phyloP scores from a whole-genome alignment of 1,140 invertebrate genomes.

The Zaprionus ornatus region DNA sequence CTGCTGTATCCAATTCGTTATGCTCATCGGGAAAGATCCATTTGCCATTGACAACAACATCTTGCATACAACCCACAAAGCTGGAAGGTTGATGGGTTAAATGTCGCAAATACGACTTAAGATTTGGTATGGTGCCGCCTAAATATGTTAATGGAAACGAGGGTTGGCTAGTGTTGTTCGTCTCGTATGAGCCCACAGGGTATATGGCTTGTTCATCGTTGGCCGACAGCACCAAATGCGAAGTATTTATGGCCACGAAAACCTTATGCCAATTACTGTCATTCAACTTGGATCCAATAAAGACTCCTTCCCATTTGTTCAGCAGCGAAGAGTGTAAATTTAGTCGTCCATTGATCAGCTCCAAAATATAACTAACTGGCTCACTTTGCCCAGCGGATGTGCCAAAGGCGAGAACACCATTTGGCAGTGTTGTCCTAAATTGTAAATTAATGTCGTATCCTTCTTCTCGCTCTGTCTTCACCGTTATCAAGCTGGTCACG shows the following conservation, averaged over 20 bases:
- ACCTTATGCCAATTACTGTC: conserved; percentile 94
- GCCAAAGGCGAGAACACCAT: conserved; percentile 92
- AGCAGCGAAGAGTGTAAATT: conserved; percentile 93
- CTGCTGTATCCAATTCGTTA: conserved; percentile 16
- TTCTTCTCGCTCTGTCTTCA: conserved; percentile 91
- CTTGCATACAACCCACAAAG: conserved; percentile 96
- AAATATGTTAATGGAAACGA: conserved; percentile 92
- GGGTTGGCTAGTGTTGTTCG: conserved; percentile 88
- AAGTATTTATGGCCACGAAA: conserved; percentile 93
- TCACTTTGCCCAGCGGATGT: conserved; percentile 86
- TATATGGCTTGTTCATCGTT: conserved; percentile 95
- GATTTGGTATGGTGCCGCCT: conserved; percentile 88
- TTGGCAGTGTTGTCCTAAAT: conserved; percentile 95
- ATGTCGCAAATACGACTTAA: conserved; percentile 86
- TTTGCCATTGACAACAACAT: conserved; percentile 93
- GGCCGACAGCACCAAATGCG: conserved; percentile 92
- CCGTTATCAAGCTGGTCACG: conserved; percentile 89
- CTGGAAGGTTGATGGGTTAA: conserved; percentile 89
- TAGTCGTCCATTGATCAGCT: conserved; percentile 91
- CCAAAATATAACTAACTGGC: conserved; percentile 89
- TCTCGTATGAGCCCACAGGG: conserved; percentile 92
- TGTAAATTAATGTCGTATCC: conserved; percentile 94
- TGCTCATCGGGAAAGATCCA: conserved; percentile 86
- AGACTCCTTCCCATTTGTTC: conserved; percentile 95
- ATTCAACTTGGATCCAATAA: conserved; percentile 92